These are phyloP conservation scores for Lepidochrysops patricia DNA, from an alignment of 2,888 invertebrate genomes.

Conservation along the genomic window DNA sequence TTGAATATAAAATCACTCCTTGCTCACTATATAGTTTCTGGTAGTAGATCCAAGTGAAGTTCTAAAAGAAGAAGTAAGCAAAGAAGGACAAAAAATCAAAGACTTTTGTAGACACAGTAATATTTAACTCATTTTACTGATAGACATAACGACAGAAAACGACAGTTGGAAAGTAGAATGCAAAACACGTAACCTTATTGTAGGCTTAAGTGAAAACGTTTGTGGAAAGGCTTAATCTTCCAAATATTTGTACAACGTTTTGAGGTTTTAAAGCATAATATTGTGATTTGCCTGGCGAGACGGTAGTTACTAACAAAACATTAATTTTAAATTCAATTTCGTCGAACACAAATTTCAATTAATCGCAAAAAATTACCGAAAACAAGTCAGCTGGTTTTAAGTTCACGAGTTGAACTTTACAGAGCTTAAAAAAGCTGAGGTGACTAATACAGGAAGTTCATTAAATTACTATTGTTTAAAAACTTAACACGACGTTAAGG, in stretches of 20 bases:
- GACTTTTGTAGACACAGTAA: no score
- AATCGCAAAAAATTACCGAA: not conserved
- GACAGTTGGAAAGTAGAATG: not conserved
- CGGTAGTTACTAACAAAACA: not conserved
- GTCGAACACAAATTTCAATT: not conserved
- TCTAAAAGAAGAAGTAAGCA: no score
- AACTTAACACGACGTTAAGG: not conserved
- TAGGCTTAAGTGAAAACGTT: constrained; percentile 11
- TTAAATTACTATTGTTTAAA: not conserved
- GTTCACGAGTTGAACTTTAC: not conserved
- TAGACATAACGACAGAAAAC: not conserved
- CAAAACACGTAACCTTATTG: not conserved
- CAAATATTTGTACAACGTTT: constrained; percentile 1
- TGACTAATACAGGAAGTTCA: not conserved
- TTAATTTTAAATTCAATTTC: not conserved
- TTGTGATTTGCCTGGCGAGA: not conserved
- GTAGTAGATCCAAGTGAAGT: no score
- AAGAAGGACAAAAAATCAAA: no score
- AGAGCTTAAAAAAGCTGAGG: not conserved
- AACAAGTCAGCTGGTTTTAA: not conserved
- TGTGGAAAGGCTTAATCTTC: not conserved
- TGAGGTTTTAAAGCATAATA: not conserved
- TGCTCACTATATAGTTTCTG: no score
- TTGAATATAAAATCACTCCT: no score
- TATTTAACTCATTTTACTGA: no score